Evolutionary conservation across 2,113 vertebrate species (phyloP).

Genomic region (Axis porcinus): DNA sequence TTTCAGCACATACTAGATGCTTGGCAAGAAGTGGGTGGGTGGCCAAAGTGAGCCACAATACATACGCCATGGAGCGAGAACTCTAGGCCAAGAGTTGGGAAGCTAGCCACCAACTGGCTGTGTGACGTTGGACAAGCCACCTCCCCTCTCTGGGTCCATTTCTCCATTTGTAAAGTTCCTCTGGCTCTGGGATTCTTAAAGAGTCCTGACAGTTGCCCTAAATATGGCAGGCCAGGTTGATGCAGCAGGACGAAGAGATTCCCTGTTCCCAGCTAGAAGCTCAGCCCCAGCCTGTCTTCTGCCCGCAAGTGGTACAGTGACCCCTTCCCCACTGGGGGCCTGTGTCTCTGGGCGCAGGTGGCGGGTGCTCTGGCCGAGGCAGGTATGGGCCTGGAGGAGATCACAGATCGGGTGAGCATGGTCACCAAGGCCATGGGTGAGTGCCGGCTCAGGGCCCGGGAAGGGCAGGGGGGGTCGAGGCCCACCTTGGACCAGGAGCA

Average conservation of each 20-base stretch:
- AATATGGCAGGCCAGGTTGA: neutral
- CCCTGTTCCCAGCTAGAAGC: neutral
- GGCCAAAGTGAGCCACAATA: neutral
- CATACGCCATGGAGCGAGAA: neutral
- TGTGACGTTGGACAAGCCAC: neutral
- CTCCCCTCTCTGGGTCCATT: neutral
- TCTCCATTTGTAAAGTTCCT: neutral
- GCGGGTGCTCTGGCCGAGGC: slow-evolving; percentile 92
- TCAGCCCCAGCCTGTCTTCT: neutral
- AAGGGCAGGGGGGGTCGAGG: neutral
- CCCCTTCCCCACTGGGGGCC: neutral
- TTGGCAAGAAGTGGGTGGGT: neutral
- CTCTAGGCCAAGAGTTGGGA: neutral
- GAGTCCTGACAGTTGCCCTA: neutral
- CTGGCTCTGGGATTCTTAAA: neutral
- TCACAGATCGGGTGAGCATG: slow-evolving; percentile 78
- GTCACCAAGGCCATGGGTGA: slow-evolving; percentile 84
- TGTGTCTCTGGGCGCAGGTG: slow-evolving; percentile 79
- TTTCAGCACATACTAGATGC: neutral
- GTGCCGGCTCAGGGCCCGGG: neutral
- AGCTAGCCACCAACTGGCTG: neutral
- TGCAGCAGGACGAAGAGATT: neutral
- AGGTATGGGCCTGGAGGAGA: slow-evolving; percentile 85
- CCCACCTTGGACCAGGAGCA: neutral
- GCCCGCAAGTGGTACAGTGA: neutral